phyloP scores from a whole-genome alignment of 2,113 vertebrate genomes.

The Petrocephalus zakoni region DNA sequence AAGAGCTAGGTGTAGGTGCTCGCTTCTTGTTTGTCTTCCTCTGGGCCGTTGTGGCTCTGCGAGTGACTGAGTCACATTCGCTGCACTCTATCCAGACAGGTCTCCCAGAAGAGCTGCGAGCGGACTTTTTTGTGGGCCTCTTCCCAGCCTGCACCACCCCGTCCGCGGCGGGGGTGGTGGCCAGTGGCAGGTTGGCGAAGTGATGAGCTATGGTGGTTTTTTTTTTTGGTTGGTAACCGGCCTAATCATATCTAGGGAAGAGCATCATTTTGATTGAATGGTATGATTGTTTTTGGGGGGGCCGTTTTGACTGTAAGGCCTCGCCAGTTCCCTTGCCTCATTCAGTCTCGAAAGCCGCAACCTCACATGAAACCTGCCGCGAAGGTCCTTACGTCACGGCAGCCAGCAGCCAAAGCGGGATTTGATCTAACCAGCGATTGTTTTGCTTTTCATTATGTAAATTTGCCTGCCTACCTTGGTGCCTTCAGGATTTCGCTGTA shows the following conservation, averaged over 20 bases:
- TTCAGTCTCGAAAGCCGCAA: not conserved
- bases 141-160: not conserved
- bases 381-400: not conserved
- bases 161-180: not conserved
- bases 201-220: no score
- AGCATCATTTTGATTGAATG: not conserved
- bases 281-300: not conserved
- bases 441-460: not conserved
- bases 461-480: not conserved
- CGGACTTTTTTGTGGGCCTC: not conserved
- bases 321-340: not conserved
- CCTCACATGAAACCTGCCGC: not conserved
- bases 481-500: not conserved
- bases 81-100: not conserved
- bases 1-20: no score
- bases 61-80: not conserved
- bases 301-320: not conserved
- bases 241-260: not conserved
- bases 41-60: not conserved
- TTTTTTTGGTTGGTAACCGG: no score
- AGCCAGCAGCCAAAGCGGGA: not conserved
- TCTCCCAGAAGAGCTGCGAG: not conserved
- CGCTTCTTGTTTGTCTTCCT: not conserved
- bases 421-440: not conserved
- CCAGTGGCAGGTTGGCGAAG: no score